Base-by-base conservation (phyloP, 1,140 invertebrate genomes). In the Drosophila truncata region DNA sequence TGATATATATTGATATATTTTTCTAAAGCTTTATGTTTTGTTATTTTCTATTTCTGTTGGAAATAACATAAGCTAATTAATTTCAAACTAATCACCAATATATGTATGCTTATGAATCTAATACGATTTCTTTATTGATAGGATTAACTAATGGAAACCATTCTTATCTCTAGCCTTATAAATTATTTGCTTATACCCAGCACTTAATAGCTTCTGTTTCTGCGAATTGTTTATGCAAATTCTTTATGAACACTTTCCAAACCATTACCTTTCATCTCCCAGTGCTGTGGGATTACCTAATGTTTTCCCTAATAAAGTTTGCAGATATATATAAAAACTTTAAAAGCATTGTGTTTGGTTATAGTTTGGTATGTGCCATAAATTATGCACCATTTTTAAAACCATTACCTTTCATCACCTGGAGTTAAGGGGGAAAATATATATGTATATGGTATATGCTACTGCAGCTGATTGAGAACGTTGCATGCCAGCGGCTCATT, bases 401-500 rank as follows among this genome's bases (percentile, higher is more conserved):
- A 11, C 62, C 62, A 54, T 54, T 54, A 54, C 62, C 39, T 61
- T 61, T 64, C 57, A 64, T 31, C 62, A 62, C 57, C 62, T 42
- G 8, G 59, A 41, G 14, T 44, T 44, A 16, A 23, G n/a, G 42
- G 39, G 11, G 14, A 27, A 9, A 25, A 33, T 33, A 41, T 13
- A 42, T 42, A 42, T 29, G 10, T 33, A 41, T 18, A 39, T n/a
- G 7, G n/a, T 5, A 16, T 44, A 33, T n/a, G 54, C 35, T 23
- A n/a, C 9, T 41, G 70, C 67, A 35, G 29, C 54, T 52, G 72
- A 47, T 41, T 55, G 47, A 49, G 47, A 63, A 27, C 63, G 35
- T 87, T 76, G 83, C 84, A 83, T 86, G 84, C 73, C 54, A 42
- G 49, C 20, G 29, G 29, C 35, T 39, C 64, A 62, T 80, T 83